A percentile compares a stretch with the other conserved stretches of the same genome.
These are phyloP conservation scores for Macrocentrus cingulum DNA, from an alignment of 1,140 invertebrate species.

Conservation along the genomic window DNA sequence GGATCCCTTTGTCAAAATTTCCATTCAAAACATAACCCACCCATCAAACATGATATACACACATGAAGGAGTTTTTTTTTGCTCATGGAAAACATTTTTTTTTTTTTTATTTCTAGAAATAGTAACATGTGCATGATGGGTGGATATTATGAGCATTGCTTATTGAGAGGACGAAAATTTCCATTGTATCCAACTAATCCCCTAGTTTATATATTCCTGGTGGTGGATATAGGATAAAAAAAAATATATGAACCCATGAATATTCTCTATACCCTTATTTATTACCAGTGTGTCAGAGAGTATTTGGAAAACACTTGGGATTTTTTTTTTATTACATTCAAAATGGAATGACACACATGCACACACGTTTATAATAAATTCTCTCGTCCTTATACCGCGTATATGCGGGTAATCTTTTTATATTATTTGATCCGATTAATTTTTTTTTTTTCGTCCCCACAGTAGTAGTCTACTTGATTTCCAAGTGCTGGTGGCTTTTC, in stretches of 20 bases:
- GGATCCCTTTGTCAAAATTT: no score
- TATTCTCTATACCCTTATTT: constrained; percentile 22
- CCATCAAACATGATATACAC: no score
- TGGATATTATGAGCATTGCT: no score
- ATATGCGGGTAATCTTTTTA: constrained; percentile 17
- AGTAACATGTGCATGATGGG: constrained; percentile 6
- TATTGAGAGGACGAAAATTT: no score
- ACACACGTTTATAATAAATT: background rate
- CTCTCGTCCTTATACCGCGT: background rate
- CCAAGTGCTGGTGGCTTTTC: background rate
- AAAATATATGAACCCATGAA: constrained; percentile 13
- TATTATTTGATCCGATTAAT: constrained; percentile 5
- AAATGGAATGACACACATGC: background rate
- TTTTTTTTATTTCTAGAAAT: no score
- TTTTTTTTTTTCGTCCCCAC: no score
- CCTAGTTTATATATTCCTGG: background rate
- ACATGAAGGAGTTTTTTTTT: no score
- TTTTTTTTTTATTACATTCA: constrained; percentile 7
- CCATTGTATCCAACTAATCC: no score
- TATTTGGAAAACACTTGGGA: constrained; percentile 11
- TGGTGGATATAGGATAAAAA: background rate
- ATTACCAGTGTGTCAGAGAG: background rate
- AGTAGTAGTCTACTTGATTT: background rate
- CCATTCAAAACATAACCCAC: no score
- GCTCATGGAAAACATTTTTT: no score